Evolutionary conservation across 1,140 invertebrate species (phyloP).

Genomic region (Phenacoccus solenopsis): DNA sequence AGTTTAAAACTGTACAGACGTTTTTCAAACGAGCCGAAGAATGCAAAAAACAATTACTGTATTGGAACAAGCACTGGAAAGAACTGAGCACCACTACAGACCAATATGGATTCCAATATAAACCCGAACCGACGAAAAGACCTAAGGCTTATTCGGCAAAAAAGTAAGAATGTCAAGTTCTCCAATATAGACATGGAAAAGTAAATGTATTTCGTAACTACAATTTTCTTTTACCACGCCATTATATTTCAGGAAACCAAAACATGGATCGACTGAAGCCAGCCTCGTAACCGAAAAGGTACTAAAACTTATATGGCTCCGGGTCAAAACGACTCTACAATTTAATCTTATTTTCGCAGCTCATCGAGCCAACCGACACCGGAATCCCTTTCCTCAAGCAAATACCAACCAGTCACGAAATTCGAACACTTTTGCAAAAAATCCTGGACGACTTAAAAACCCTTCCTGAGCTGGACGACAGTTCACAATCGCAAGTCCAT

Average conservation of each 20-base stretch:
- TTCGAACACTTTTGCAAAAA: not conserved
- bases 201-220: no score
- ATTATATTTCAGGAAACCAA: not conserved
- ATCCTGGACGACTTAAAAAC: not conserved
- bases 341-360: not conserved
- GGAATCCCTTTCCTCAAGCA: not conserved
- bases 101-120: not conserved
- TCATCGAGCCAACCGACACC: not conserved
- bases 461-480: not conserved
- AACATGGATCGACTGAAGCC: not conserved
- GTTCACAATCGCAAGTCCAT: not conserved
- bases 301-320: not conserved
- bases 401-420: not conserved
- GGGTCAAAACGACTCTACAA: no score
- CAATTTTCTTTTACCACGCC: no score
- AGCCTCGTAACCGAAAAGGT: not conserved
- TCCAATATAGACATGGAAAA: no score
- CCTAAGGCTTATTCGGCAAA: no score
- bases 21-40: constrained; percentile 7
- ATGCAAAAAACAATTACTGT: not conserved
- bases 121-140: not conserved
- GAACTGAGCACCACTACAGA: not conserved
- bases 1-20: not conserved
- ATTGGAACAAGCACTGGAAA: not conserved
- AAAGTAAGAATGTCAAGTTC: no score